Base-by-base conservation (phyloP, 2,113 vertebrate genomes). In the Macaca fascicularis region DNA sequence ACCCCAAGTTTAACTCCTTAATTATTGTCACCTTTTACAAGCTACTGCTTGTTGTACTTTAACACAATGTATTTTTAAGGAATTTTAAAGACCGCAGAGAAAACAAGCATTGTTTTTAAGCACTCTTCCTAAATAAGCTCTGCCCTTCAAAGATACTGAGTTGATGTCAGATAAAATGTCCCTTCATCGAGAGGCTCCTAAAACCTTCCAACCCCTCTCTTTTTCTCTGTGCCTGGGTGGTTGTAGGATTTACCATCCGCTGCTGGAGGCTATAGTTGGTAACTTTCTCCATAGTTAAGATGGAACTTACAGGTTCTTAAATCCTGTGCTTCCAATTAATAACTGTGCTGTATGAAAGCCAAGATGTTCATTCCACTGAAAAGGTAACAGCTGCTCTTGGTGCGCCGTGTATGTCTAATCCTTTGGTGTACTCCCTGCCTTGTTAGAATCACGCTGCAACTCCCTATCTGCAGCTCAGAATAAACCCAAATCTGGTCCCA, bases 381-480 rank as follows among this genome's bases (percentile, higher is more conserved):
- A 82, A 97, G 55, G n/a, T 59, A 92, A 95, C 92, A 78, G 16
- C 59, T 79, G 55, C 83, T 87, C 13, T 83, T 48, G 67, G 84
- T 69, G 70, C 87, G 32, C 25, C 83, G 43, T 95, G 50, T 86
- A 35, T 89, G 75, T 48, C 75, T 90, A 97, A 98, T 97, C 93
- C 93, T 95, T 83, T 61, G 3, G 75, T 80, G 69, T 75, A 92
- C 82, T 83, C 52, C 43, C 55, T 76, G 35, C 55, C 89, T 97
- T 97, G 82, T 89, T 87, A 83, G 79, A 20, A 87, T 94, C 13
- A 5, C 1, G 38, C 32, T 61, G 16, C 20, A 45, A 79, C 70
- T 92, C 93, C 38, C 27, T 61, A 32, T 48, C 70, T 95, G 75
- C 30, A 35, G n/a, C 85, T 84, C 75, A 69, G 82, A 94, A 86